A percentile compares a stretch with the other conserved stretches of the same genome.
phyloP scores from a whole-genome alignment of 23 tunicate species.

The Halocynthia aurantium region DNA sequence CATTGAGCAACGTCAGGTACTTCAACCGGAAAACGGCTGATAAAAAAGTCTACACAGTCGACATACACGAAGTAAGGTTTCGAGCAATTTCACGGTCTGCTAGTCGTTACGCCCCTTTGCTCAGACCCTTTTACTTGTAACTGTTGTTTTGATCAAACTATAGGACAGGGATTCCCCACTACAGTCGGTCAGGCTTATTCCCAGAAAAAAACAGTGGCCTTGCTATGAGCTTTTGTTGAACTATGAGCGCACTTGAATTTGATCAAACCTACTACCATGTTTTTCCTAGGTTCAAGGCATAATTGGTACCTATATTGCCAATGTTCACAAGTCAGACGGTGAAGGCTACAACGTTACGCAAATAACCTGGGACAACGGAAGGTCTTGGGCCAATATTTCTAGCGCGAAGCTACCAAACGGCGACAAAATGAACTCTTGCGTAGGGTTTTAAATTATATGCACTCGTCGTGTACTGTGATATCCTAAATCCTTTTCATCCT shows the following conservation, averaged over 20 bases:
- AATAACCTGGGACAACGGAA: slow-evolving; percentile 75
- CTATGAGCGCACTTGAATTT: no score
- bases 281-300: slow-evolving; percentile 57
- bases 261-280: no score
- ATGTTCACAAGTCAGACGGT: slow-evolving; percentile 15
- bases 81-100: background rate
- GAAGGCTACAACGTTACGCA: slow-evolving; percentile 31
- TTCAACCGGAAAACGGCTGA: slow-evolving; percentile 50
- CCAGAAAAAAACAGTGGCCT: no score
- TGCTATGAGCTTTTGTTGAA: no score
- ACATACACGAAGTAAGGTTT: slow-evolving; percentile 69
- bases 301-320: slow-evolving; percentile 58
- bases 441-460: background rate
- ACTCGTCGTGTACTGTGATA: background rate
- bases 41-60: slow-evolving; percentile 54
- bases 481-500: background rate
- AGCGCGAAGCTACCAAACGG: background rate
- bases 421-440: background rate
- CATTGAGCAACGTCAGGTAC: slow-evolving; percentile 62
- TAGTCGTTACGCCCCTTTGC: background rate
- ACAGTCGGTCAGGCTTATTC: no score
- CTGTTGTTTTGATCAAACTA: no score
- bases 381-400: slow-evolving; percentile 42
- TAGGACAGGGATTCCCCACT: no score
- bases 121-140: no score